These are phyloP conservation scores for Ectropis crepuscularia DNA, from an alignment of 2,888 invertebrate genomes.

Conservation along the genomic window DNA sequence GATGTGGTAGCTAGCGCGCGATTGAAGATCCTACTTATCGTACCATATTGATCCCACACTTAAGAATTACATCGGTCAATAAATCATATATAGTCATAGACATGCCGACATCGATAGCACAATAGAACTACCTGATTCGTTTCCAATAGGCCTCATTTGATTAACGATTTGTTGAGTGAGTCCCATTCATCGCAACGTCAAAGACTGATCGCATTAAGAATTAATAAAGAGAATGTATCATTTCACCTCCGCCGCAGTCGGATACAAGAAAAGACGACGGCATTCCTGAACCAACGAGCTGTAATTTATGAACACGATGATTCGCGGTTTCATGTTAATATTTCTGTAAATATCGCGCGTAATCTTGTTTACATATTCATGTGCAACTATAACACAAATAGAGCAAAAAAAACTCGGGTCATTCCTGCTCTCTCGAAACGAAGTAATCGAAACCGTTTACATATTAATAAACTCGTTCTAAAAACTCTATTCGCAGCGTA, in stretches of 20 bases:
- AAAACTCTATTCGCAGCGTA: slow-evolving; percentile 27
- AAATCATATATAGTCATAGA: slow-evolving; percentile 71
- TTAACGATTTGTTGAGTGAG: slow-evolving; percentile 84
- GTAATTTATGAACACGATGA: slow-evolving; percentile 52
- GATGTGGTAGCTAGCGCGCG: slow-evolving; percentile 59
- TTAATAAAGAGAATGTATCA: slow-evolving; percentile 78
- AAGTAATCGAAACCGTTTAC: slow-evolving; percentile 36
- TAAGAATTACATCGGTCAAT: slow-evolving; percentile 70
- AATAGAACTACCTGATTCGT: slow-evolving; percentile 81
- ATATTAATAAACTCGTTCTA: slow-evolving; percentile 39
- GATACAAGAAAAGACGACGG: slow-evolving; percentile 36
- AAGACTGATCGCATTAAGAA: slow-evolving; percentile 80
- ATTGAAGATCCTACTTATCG: slow-evolving; percentile 52
- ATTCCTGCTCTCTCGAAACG: slow-evolving; percentile 19
- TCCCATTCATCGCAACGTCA: slow-evolving; percentile 77
- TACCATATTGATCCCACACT: slow-evolving; percentile 63
- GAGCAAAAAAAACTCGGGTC: slow-evolving; percentile 14
- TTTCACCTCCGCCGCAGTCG: slow-evolving; percentile 62
- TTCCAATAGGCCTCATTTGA: slow-evolving; percentile 75
- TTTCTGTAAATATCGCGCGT: slow-evolving; percentile 30
- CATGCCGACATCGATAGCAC: slow-evolving; percentile 71
- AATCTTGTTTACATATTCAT: slow-evolving; percentile 20
- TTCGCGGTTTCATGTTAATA: slow-evolving; percentile 47
- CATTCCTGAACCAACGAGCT: slow-evolving; percentile 46
- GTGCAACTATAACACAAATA: slow-evolving; percentile 25